Conservation (phyloP, 2,113 vertebrate genomes). For the Struthidea cinerea region DNA sequence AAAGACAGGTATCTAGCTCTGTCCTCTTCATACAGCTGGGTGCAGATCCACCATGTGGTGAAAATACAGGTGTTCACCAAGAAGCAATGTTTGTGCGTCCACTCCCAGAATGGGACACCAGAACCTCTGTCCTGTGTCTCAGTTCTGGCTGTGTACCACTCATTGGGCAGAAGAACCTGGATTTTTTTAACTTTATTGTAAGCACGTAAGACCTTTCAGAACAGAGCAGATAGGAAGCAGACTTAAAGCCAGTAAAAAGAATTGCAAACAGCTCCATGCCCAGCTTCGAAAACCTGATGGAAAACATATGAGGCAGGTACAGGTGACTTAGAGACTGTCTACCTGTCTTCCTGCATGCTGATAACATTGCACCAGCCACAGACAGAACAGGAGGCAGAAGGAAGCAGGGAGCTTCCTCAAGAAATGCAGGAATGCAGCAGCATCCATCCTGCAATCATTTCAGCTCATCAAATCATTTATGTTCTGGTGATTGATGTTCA, state of each 20-base stretch:
- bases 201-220: neutral
- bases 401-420: neutral
- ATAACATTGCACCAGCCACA: neutral
- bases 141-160: neutral
- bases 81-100: neutral
- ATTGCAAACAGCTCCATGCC: neutral
- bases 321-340: neutral
- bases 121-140: neutral
- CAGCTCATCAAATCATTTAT: neutral
- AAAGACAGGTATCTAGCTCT: neutral
- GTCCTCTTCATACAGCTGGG: neutral
- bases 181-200: neutral
- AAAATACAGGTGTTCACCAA: neutral
- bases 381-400: neutral
- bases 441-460: neutral
- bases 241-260: neutral
- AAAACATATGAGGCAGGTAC: neutral
- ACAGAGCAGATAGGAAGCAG: neutral
- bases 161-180: neutral
- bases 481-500: neutral
- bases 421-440: neutral
- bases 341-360: neutral
- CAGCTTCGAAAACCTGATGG: neutral
- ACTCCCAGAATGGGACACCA: neutral
- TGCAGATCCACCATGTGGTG: neutral